Percentiles rank a stretch among this genome's conserved stretches.
Evolutionary conservation across 1,140 invertebrate species (phyloP).

Genomic region (Aphidius gifuensis): DNA sequence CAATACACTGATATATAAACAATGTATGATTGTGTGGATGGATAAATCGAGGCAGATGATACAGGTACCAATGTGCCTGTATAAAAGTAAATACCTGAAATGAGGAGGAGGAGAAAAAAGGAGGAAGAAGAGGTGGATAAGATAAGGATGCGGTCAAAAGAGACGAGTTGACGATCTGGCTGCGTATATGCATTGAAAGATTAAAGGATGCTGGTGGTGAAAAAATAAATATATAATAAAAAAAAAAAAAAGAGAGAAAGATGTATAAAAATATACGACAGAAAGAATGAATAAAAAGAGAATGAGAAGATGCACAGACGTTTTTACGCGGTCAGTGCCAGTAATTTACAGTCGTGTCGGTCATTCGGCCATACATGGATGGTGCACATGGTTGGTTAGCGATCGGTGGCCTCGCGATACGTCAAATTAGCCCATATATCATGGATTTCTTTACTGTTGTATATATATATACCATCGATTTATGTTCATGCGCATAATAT

Average conservation of each 20-base stretch:
- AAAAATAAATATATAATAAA: no score
- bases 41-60: no score
- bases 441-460: slow-evolving; percentile 48
- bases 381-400: slow-evolving; percentile 35
- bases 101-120: neutral
- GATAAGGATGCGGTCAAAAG: no score
- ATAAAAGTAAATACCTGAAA: neutral
- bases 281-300: slow-evolving; percentile 1
- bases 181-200: no score
- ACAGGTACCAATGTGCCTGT: no score
- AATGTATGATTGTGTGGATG: no score
- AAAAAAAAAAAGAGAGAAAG: no score
- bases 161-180: no score
- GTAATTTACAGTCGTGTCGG: slow-evolving; percentile 53
- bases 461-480: slow-evolving; percentile 37
- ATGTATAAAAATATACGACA: neutral
- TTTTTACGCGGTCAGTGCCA: slow-evolving; percentile 33
- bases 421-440: slow-evolving; percentile 57
- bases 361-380: slow-evolving; percentile 53
- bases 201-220: no score
- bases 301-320: neutral
- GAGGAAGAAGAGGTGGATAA: neutral
- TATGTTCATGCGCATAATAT: slow-evolving; percentile 54
- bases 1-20: no score
- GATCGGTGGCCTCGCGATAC: slow-evolving; percentile 39